Base-by-base conservation (phyloP, 1,140 invertebrate genomes). In the Drosophila subpulchrella region DNA sequence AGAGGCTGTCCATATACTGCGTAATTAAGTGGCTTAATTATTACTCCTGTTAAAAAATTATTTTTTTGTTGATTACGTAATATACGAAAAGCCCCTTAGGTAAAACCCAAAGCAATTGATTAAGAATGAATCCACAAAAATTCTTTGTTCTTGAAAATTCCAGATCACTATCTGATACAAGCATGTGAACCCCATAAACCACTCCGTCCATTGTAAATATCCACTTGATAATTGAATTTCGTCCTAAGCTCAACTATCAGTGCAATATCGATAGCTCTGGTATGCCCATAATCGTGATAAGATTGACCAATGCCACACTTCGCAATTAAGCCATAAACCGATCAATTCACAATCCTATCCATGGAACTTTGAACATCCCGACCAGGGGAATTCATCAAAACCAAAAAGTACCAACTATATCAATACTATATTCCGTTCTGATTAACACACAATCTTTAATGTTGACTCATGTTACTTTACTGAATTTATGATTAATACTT, bases 141-240 rank as follows among this genome's bases (percentile, higher is more conserved):
- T 4, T 24, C 8, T 17, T 20, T 41, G 20, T 57, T 38, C 36
- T 50, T 24, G 65, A 71, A 57, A 1, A 2, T 58, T 71, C 24
- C 6, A 5, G 24, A 34, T 50, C 27, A 2, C 36, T 2, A 39
- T 20, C 17, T 41, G 30, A 24, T 57, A 15, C 2, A 30, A n/a
- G n/a, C 68, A 72, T 65, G 51, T 57, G 63, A 70, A 36, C 42
- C 48, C 30, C 27, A 71, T 71, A 71, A 68, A 71, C 41, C 36
- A 27, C 10, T n/a, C 0, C 17, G 3, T n/a, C 5, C 24, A 42
- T 30, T 58, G 51, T 71, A 72, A 71, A 71, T 71, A 72, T 71
- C 66, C 53, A 50, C 36, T 42, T 41, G 5, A 36, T 58, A 71
- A 56, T 71, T 10, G 42, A 58, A 48, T 58, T 58, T 15, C n/a